Base-by-base conservation (phyloP, 2,888 invertebrate genomes). In the Zelleria hepariella region DNA sequence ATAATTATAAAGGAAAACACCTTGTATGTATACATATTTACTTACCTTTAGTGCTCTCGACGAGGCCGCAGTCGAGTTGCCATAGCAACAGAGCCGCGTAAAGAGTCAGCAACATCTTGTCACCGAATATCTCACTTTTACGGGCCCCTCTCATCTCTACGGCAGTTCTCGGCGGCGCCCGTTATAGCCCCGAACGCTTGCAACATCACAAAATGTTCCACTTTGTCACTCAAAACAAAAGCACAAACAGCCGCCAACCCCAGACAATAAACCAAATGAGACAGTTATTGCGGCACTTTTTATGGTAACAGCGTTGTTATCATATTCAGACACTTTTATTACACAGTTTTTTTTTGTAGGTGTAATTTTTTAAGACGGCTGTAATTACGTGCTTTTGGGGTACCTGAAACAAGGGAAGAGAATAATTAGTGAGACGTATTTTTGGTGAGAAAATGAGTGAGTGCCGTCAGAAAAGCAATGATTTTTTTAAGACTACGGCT, bases 31-130 rank as follows among this genome's bases (percentile, higher is more conserved):
- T 42, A 42, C 10, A 42, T 42, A 25, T n/a, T 15, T 24, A 25
- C 53, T 79, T 80, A 87, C 87, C 87, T 86, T 83, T 87, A 62
- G 84, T 82, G 68, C 85, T 86, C 67, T 85, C 87, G 63, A 84
- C 88, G 67, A 80, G 78, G 65, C 32, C 54, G 20, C 78, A 80
- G 77, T 86, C 86, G 65, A 86, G 74, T 71, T 82, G 80, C 84
- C 84, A 86, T 64, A 87, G 80, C 68, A 87, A 79, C 66, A 88
- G 66, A 58, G 80, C 80, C 59, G 77, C 71, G 70, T 80, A 86
- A 58, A 84, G 61, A 60, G 80, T 82, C 63, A 83, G 76, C 61
- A 86, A 73, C 86, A 87, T 86, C 72, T 86, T 87, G 81, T 75
- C 69, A 65, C 72, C 70, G 62, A 72, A 77, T 70, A 75, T 73